Evolutionary conservation across 2,113 vertebrate genomes (phyloP), one percentile per base, ranked within the genome.

Genomic region (Tor tambroides): DNA sequence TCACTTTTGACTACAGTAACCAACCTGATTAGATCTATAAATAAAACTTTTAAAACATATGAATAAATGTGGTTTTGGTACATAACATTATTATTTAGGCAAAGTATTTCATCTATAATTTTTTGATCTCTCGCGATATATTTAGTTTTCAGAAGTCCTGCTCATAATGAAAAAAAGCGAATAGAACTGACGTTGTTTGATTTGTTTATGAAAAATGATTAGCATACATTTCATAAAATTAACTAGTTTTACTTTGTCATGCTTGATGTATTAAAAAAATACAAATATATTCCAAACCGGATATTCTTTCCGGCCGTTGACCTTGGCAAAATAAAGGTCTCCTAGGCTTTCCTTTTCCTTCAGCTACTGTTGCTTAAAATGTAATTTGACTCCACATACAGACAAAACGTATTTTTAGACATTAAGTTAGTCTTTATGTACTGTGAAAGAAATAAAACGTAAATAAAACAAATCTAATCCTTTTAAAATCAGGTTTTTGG

Each of bases 251-350:
- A 51, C 49, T 51, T 51, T 51, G 15, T 51, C 49, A 51, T 21
- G 43, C n/a, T 28, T 51, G 11, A 4, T 28, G n/a, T 8, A 46
- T 75, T 75, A 26, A 43, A 41, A 72, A 7, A 12, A 14, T 38
- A 72, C 19, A 10, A 10, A 19, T 71, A 38, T 12, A 78, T 26
- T 30, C 15, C 46, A 78, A 54, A 78, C 49, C 49, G 76, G 76
- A 78, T 56, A 51, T 78, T 32, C 41, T 46, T 7, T 76, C 46
- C n/a, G 74, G 43, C n/a, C n/a, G 76, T 49, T 72, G 26, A 6
- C 5, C 9, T 76, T 30, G 72, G 2, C 61, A 88, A 86, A 88
- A 77, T 88, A 88, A 88, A 83, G 32, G 87, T 77, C 59, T 9
- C 1, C 2, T 15, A 6, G 0, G 11, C 46, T 11, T 8, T n/a